Base-by-base conservation (phyloP, 2,113 vertebrate species). In the Tychaedon coryphoeus region DNA sequence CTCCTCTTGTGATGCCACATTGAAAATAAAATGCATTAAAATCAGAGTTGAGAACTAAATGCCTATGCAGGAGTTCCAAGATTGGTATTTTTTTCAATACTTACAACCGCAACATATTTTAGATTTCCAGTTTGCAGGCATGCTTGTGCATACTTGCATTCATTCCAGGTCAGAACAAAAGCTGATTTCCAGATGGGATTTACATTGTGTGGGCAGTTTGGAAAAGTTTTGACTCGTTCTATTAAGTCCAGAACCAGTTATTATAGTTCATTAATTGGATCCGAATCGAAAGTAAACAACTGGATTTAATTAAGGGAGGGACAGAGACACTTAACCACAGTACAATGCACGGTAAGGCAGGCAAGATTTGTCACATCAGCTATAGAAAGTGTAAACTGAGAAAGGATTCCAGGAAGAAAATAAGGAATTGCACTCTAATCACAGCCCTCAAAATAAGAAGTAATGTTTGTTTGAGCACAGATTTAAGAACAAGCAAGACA, bases 91-190 rank as follows among this genome's bases (percentile, higher is more conserved):
- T 84, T 90, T 72, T 57, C 45, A 62, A 2, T 54, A 65, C 54
- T 75, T 75, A 45, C 10, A 92, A 95, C 88, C 48, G 0, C 94
- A 93, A 84, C 72, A 65, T 88, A 85, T 43, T 93, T 91, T 22
- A 86, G 48, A 93, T 89, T 96, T 95, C 69, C 76, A 93, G 65
- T 78, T 95, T 89, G 73, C 76, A 96, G 86, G 83, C 92, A 96
- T 86, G 83, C 72, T 73, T 86, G 65, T 28, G 43, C 76, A 92
- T 94, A 94, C 47, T 93, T 95, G 92, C 69, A 60, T 78, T 84
- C 76, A 66, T 91, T 95, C 88, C 95, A 96, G 89, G 61, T 86
- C 91, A 40, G 94, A 92, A 91, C 19, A 75, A 89, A 95, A 93
- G 26, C 86, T 72, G 4, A 84, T 51, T 92, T 96, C 86, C 94